A percentile compares a stretch with the other conserved stretches of the same genome.
These are phyloP conservation scores for Chromoteleia sp. DNA, from an alignment of 2,888 invertebrate genomes.

Conservation along the genomic window DNA sequence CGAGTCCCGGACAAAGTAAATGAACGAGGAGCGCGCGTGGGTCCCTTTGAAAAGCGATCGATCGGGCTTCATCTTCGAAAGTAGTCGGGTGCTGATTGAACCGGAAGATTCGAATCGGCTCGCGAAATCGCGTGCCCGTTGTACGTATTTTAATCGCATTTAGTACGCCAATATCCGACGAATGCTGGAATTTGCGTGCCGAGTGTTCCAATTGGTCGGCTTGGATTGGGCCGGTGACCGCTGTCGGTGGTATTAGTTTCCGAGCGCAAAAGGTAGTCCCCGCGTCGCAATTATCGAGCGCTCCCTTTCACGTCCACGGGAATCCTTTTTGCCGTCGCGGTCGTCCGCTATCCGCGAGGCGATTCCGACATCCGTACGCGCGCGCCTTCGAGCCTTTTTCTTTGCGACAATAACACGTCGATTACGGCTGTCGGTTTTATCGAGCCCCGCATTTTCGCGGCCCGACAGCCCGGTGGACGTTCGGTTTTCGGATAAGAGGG, in stretches of 20 bases:
- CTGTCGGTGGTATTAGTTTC: constrained; percentile 75
- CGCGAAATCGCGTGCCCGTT: constrained; percentile 15
- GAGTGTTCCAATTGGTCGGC: constrained; percentile 74
- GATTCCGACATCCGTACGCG: constrained; percentile 25
- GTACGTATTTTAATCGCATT: constrained; percentile 50
- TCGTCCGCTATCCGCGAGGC: background rate
- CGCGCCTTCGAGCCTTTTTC: constrained; percentile 31
- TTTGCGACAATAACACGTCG: constrained; percentile 35
- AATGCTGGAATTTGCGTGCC: constrained; percentile 73
- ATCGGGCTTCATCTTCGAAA: constrained; percentile 27
- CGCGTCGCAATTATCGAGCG: constrained; percentile 78
- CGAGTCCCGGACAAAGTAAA: constrained; percentile 30
- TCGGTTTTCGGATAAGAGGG: too few relatives aligned
- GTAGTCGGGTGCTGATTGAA: constrained; percentile 25
- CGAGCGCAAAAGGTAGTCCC: constrained; percentile 77
- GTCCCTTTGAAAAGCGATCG: constrained; percentile 31
- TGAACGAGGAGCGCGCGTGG: constrained; percentile 17
- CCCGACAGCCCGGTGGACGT: background rate
- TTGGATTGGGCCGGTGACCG: constrained; percentile 80
- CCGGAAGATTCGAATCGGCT: constrained; percentile 46
- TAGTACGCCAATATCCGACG: constrained; percentile 17
- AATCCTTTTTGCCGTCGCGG: constrained; percentile 30
- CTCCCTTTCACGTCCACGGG: constrained; percentile 64
- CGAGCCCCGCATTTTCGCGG: constrained; percentile 6
- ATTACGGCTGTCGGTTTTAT: constrained; percentile 21